Evolutionary conservation across 2,113 vertebrate genomes (phyloP), one percentile per base, ranked within the genome.

Genomic region (Phylloscopus trochilus): DNA sequence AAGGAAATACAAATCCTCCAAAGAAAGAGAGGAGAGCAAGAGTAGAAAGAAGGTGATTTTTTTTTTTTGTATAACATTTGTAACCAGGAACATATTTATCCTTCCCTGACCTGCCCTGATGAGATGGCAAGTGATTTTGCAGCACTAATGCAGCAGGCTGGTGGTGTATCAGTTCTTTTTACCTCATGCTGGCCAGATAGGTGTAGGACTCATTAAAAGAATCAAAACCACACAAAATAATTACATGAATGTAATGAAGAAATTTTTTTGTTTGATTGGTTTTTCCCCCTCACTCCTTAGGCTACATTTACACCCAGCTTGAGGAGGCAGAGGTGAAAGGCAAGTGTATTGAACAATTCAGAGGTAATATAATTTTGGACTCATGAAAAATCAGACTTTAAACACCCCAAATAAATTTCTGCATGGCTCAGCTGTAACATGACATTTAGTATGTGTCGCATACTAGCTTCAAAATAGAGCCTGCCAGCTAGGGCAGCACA

Each of bases 391-490:
- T 85, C 64, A 72, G 46, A 33, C 39, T 85, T 86, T 69, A 69
- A 95, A 77, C 33, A 59, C 35, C 13, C 22, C 33, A 83, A 8
- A 89, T 89, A 66, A 69, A 89, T 91, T 76, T 49, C 43, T 73
- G 59, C 55, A 21, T 86, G 70, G 75, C 82, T 90, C 70, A 73
- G 63, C 63, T 90, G 63, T 44, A 85, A 52, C 19, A 14, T 79
- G 70, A 85, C 93, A 90, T 91, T 92, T 91, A 89, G 62, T 89
- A 46, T 63, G 51, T 83, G 70, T 84, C 15, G 0, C 58, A 92
- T 46, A 68, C 74, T 69, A 55, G 55, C 74, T 94, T 83, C 87
- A 88, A 90, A 96, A 90, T 59, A 85, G 86, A 92, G n/a, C 10
- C 75, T 91, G 60, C 73, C 66, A 84, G 62, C 73, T 44, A 87